Evolutionary conservation across 2,113 vertebrate species (phyloP).

Genomic region (Callorhinus ursinus): DNA sequence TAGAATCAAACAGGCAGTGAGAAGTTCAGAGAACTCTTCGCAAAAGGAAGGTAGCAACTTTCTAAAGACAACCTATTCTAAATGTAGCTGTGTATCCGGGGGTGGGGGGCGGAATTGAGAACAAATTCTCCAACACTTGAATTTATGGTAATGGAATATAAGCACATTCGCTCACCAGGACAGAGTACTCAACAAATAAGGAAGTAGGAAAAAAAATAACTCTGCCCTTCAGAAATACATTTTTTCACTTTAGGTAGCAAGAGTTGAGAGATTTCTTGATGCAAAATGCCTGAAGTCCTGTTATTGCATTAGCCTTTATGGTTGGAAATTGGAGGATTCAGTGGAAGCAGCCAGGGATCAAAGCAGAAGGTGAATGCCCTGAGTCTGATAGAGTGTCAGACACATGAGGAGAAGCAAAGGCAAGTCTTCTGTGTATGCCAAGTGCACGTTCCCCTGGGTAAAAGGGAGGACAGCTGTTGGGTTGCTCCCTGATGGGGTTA

Average conservation of each 20-base stretch:
- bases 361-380: conserved; percentile 68
- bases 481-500: conserved; percentile 58
- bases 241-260: conserved; percentile 71
- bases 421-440: conserved; percentile 31
- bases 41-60: conserved; percentile 78
- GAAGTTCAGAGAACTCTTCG: conserved; percentile 81
- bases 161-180: conserved; percentile 69
- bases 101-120: conserved; percentile 18
- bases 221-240: conserved; percentile 71
- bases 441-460: neutral
- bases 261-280: conserved; percentile 74
- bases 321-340: conserved; percentile 48
- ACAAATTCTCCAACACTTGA: conserved; percentile 81
- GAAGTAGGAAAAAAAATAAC: conserved; percentile 38
- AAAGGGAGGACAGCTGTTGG: conserved; percentile 60
- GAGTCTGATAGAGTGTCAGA: conserved; percentile 45
- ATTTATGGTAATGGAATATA: conserved; percentile 82
- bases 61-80: conserved; percentile 79
- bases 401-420: conserved; percentile 7
- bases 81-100: conserved; percentile 76
- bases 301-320: conserved; percentile 65
- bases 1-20: conserved; percentile 78
- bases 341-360: conserved; percentile 62
- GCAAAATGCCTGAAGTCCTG: conserved; percentile 75
- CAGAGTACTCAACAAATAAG: conserved; percentile 67